Evolutionary conservation across 1,140 invertebrate species (phyloP).

Genomic region (Nylanderia fulva): DNA sequence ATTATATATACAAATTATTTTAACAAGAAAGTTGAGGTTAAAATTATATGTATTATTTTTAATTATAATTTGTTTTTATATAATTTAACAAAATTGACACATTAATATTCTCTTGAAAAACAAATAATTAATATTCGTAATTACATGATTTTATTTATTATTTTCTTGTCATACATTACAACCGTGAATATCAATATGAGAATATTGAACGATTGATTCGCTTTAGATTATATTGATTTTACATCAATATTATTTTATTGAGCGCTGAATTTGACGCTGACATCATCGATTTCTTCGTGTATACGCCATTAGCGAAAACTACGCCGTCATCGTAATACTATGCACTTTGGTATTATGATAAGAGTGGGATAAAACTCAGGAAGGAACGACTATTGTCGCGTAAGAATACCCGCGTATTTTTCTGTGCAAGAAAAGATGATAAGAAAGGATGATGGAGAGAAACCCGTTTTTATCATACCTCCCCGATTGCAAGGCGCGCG

Average conservation of each 20-base stretch:
- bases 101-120: not conserved
- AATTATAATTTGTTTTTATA: not conserved
- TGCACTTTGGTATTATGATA: constrained; percentile 60
- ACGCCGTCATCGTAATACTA: constrained; percentile 58
- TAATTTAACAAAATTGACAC: constrained; percentile 9
- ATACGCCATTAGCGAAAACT: constrained; percentile 57
- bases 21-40: not conserved
- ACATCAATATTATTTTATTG: constrained; percentile 43
- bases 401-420: constrained; percentile 55
- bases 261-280: constrained; percentile 37
- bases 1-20: not conserved
- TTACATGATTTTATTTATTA: not conserved
- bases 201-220: constrained; percentile 5
- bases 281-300: constrained; percentile 38
- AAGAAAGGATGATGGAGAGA: constrained; percentile 57
- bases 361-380: constrained; percentile 49
- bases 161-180: not conserved
- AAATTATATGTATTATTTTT: not conserved
- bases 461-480: constrained; percentile 52
- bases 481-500: constrained; percentile 49
- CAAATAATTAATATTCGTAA: not conserved
- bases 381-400: constrained; percentile 55
- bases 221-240: constrained; percentile 53
- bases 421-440: constrained; percentile 56
- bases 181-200: not conserved